These are phyloP conservation scores for Agelaius phoeniceus DNA, from an alignment of 2,113 vertebrate genomes.

Conservation along the genomic window DNA sequence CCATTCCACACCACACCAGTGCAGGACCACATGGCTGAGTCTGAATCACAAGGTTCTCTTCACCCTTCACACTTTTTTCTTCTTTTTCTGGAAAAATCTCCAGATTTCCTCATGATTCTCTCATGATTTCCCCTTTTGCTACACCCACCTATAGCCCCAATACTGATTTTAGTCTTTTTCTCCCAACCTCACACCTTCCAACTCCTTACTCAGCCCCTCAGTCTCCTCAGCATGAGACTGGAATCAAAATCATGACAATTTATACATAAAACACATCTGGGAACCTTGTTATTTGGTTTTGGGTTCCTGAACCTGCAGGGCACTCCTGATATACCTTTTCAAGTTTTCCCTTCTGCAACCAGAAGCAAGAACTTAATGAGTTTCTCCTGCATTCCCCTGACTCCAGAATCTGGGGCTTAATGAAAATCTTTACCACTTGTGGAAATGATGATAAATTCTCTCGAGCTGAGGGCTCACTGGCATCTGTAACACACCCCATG, in stretches of 20 bases:
- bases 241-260: background rate
- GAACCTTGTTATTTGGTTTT: background rate
- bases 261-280: background rate
- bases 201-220: background rate
- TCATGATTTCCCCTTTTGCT: background rate
- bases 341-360: background rate
- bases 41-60: background rate
- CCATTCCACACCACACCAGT: rapidly evolving
- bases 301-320: background rate
- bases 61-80: background rate
- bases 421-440: background rate
- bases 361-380: background rate
- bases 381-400: background rate
- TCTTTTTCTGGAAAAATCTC: background rate
- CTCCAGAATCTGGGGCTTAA: background rate
- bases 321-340: background rate
- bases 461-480: background rate
- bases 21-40: background rate
- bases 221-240: background rate
- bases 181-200: background rate
- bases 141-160: background rate
- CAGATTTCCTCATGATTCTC: background rate
- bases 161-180: background rate
- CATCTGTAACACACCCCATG: rapidly evolving
- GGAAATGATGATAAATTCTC: background rate